A percentile compares a stretch with the other conserved stretches of the same genome.
Evolutionary conservation across 2,797 vertebrate genomes (phyloP).

Genomic region (Leptatherina wallacei): DNA sequence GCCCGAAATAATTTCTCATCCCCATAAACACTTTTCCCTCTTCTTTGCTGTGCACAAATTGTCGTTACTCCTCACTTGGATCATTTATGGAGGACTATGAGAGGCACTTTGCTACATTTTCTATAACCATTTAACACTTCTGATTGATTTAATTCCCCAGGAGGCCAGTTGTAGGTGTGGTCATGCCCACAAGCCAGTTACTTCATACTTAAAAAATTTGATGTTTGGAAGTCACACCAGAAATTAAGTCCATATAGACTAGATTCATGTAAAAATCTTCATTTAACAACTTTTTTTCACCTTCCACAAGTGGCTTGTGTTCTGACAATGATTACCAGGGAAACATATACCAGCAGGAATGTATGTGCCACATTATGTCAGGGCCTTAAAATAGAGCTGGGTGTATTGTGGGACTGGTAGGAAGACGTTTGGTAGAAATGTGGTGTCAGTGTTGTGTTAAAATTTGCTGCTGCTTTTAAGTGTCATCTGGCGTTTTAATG

Average conservation of each 20-base stretch:
- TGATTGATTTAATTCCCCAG: slow-evolving; percentile 39
- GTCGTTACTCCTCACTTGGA: neutral
- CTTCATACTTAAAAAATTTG: slow-evolving; percentile 48
- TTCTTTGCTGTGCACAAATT: neutral
- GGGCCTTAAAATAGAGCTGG: neutral
- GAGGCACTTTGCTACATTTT: slow-evolving; percentile 10
- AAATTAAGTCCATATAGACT: slow-evolving; percentile 29
- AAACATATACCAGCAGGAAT: slow-evolving; percentile 9
- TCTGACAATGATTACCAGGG: neutral
- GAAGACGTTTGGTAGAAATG: slow-evolving; percentile 14
- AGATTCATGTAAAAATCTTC: neutral
- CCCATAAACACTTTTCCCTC: slow-evolving; percentile 15
- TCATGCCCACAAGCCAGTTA: slow-evolving; percentile 24
- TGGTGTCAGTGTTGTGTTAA: slow-evolving; percentile 15
- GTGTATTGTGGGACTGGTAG: slow-evolving; percentile 20
- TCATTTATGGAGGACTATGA: neutral
- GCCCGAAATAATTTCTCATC: slow-evolving; percentile 24
- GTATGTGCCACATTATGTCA: neutral
- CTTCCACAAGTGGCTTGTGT: slow-evolving; percentile 1
- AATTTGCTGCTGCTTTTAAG: slow-evolving; percentile 30
- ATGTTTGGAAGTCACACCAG: slow-evolving; percentile 38
- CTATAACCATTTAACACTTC: slow-evolving; percentile 44
- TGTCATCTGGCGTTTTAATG: slow-evolving; percentile 22
- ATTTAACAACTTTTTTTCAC: neutral
- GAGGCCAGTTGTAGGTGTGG: slow-evolving; percentile 48